A percentile compares a stretch with the other conserved stretches of the same genome.
These are phyloP conservation scores for Machaerirhynchus nigripectus DNA, from an alignment of 2,113 vertebrate genomes.

Conservation along the genomic window DNA sequence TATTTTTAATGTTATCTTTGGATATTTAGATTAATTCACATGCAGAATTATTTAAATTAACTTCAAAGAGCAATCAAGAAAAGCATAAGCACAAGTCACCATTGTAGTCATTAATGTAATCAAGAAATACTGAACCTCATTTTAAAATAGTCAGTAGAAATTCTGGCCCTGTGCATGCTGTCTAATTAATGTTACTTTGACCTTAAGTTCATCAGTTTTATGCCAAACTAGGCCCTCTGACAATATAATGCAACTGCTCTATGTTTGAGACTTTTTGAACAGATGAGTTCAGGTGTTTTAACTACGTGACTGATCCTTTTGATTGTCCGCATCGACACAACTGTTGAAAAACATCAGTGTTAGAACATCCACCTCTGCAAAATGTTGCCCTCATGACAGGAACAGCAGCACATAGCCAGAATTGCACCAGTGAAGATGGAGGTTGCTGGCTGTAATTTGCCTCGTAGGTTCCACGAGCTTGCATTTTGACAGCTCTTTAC, in stretches of 20 bases:
- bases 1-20: not conserved
- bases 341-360: not conserved
- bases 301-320: not conserved
- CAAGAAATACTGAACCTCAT: not conserved
- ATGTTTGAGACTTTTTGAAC: not conserved
- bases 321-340: not conserved
- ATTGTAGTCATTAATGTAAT: not conserved
- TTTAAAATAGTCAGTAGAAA: not conserved
- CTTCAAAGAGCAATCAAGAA: not conserved
- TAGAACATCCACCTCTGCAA: not conserved
- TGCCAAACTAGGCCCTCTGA: not conserved
- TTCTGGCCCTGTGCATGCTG: not conserved
- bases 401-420: rapidly evolving
- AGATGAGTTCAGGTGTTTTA: not conserved
- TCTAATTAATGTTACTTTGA: not conserved
- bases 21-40: not conserved
- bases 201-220: not conserved
- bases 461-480: rapidly evolving
- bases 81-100: not conserved
- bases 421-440: rapidly evolving
- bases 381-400: not conserved
- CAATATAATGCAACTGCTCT: not conserved
- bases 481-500: not conserved
- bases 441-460: not conserved
- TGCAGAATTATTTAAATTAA: not conserved